A percentile compares a stretch with the other conserved stretches of the same genome.
Conservation (phyloP, 2,113 vertebrate genomes). For the Colinus virginianus region DNA sequence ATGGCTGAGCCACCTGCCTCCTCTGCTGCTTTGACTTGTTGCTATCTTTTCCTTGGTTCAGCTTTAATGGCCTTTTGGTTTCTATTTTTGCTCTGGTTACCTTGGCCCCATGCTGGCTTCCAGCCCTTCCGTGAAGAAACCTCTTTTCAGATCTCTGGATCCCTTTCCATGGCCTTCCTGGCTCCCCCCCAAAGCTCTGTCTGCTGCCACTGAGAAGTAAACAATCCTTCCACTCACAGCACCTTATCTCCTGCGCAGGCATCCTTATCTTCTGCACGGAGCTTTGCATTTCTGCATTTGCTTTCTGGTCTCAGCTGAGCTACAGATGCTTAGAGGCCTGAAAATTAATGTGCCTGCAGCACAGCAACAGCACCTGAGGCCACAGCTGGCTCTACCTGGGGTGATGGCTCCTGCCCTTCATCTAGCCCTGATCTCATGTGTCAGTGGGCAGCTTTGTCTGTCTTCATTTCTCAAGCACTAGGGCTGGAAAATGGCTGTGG, state of each 20-base stretch:
- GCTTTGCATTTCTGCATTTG: background rate
- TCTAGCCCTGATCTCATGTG: accelerated
- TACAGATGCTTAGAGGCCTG: background rate
- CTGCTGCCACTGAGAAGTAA: background rate
- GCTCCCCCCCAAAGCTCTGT: background rate
- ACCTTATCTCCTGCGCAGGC: background rate
- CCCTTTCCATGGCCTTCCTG: background rate
- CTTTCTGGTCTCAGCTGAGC: background rate
- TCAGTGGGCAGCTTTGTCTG: accelerated
- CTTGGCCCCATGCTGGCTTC: background rate
- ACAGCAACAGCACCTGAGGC: accelerated
- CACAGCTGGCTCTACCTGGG: accelerated
- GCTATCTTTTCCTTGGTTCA: background rate
- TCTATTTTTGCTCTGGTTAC: background rate
- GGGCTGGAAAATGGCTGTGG: background rate
- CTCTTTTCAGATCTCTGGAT: background rate
- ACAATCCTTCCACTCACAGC: background rate
- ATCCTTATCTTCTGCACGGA: background rate
- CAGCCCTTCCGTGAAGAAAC: background rate
- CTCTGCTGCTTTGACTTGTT: background rate
- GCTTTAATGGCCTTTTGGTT: background rate
- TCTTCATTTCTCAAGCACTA: accelerated
- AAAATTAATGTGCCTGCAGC: background rate
- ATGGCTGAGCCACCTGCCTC: background rate
- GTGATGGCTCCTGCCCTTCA: background rate